These are phyloP conservation scores for Oenanthe melanoleuca DNA, from an alignment of 2,113 vertebrate species.

Conservation along the genomic window DNA sequence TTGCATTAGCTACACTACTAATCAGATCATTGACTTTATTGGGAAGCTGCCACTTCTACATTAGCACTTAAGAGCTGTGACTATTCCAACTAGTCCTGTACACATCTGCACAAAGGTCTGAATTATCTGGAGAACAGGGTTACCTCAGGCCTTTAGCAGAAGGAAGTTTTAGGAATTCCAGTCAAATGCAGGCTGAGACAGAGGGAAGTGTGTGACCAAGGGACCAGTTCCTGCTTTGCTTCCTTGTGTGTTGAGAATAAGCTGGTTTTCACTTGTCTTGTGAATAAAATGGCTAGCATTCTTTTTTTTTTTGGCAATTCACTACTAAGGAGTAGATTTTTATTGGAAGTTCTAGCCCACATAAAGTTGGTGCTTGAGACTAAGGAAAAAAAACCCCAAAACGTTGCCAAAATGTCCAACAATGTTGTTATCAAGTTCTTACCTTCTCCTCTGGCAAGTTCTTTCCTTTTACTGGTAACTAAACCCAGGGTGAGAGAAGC, in stretches of 20 bases:
- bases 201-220: fast-evolving
- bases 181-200: neutral
- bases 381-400: neutral
- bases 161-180: neutral
- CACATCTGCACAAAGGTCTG: neutral
- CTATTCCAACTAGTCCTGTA: neutral
- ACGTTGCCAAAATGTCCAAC: neutral
- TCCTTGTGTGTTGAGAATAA: neutral
- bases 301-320: neutral
- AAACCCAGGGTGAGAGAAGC: neutral
- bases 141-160: neutral
- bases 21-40: neutral
- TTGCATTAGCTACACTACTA: neutral
- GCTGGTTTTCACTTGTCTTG: neutral
- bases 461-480: neutral
- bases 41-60: neutral
- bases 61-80: neutral
- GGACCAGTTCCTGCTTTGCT: neutral
- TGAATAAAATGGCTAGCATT: neutral
- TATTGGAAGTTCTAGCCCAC: neutral
- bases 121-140: neutral
- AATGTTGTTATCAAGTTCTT: fast-evolving
- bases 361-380: neutral
- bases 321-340: neutral
- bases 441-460: neutral